phyloP scores from a whole-genome alignment of 2,113 vertebrate genomes.

The Blennius ocellaris region DNA sequence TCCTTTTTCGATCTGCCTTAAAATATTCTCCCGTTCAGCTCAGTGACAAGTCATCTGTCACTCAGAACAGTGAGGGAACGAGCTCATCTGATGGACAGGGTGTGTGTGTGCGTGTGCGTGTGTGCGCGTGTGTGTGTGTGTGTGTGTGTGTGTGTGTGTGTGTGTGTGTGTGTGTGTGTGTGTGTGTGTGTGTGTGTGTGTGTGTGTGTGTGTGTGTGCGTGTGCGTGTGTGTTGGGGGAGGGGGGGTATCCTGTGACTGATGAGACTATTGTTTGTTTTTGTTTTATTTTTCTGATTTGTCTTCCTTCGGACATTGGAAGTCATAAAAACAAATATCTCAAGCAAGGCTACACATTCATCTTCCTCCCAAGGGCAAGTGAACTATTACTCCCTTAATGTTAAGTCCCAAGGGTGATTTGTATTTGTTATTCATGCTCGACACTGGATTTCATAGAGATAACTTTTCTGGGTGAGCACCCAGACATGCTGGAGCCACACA shows the following conservation, averaged over 20 bases:
- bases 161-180: constrained; percentile 7
- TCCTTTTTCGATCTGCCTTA: constrained; percentile 73
- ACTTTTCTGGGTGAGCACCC: constrained; percentile 23
- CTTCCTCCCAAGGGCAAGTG: constrained; percentile 23
- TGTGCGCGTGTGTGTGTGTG: constrained; percentile 5
- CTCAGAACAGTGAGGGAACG: constrained; percentile 68
- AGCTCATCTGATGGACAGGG: constrained; percentile 59
- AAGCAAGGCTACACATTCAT: constrained; percentile 9
- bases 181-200: background rate
- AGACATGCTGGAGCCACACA: constrained; percentile 6
- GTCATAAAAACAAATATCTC: constrained; percentile 35
- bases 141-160: constrained; percentile 11
- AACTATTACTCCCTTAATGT: constrained; percentile 21
- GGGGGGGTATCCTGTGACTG: constrained; percentile 1
- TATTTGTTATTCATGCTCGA: constrained; percentile 31
- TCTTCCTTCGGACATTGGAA: background rate
- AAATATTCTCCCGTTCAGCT: constrained; percentile 79
- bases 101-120: constrained; percentile 4
- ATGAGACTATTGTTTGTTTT: constrained; percentile 4
- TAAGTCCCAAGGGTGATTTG: constrained; percentile 29
- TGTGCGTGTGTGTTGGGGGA: constrained; percentile 2
- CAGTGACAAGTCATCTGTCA: constrained; percentile 82
- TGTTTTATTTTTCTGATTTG: background rate
- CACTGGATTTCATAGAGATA: constrained; percentile 32
- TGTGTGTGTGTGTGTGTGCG: constrained; percentile 11